Evolutionary conservation across 37 sponge, comb jelly and placozoan genomes (phyloP).

Genomic region (Petrosia ficiformis): DNA sequence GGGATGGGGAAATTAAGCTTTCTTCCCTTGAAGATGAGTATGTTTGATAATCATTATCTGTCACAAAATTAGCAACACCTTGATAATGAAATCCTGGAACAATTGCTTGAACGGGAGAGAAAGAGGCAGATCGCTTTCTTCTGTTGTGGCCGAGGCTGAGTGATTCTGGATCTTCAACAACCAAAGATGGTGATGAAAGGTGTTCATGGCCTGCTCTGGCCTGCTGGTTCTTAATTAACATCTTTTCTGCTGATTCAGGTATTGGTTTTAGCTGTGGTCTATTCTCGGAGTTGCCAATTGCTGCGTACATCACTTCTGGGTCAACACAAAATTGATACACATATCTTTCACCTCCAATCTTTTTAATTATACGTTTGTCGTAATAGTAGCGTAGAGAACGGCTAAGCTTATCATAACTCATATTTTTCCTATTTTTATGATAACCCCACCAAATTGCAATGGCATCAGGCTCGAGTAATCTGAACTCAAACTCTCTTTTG

Average conservation of each 20-base stretch:
- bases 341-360: slow-evolving; percentile 70
- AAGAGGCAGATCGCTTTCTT: not conserved
- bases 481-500: slow-evolving; percentile 48
- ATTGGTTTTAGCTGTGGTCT: slow-evolving; percentile 68
- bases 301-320: slow-evolving; percentile 62
- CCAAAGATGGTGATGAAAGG: not conserved
- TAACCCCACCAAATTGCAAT: slow-evolving; percentile 84
- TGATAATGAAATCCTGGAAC: too few species aligned
- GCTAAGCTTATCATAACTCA: slow-evolving; percentile 89
- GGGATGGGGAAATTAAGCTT: too few species aligned
- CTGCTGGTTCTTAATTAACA: not conserved
- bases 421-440: slow-evolving; percentile 72
- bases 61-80: too few species aligned
- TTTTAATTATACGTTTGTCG: slow-evolving; percentile 73
- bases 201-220: too few species aligned
- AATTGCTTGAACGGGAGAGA: too few species aligned
- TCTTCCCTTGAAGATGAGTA: too few species aligned
- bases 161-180: not conserved
- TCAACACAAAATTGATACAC: slow-evolving; percentile 72
- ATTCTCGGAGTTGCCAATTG: slow-evolving; percentile 53
- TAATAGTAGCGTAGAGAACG: slow-evolving; percentile 91
- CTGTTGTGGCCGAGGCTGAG: not conserved
- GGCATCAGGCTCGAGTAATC: slow-evolving; percentile 73
- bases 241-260: slow-evolving; percentile 24
- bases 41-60: too few species aligned